Conservation (phyloP, 1,140 invertebrate species). For the Helicoverpa zea region DNA sequence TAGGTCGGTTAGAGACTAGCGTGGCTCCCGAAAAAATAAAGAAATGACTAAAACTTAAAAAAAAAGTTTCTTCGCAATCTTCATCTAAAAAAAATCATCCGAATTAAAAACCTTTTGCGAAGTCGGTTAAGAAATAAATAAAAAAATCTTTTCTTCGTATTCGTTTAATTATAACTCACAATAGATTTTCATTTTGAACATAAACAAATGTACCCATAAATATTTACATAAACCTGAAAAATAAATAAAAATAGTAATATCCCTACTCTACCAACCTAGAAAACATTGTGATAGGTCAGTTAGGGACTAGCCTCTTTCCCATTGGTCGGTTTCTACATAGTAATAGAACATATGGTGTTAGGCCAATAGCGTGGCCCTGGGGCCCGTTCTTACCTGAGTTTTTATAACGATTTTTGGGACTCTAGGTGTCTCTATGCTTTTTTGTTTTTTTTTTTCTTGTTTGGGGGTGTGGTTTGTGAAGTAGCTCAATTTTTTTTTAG, state of each 20-base stretch:
- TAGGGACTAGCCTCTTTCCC: neutral
- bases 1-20: no score
- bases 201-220: no score
- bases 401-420: neutral
- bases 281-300: conserved; percentile 2
- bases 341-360: neutral
- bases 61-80: no score
- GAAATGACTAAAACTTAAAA: no score
- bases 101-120: no score
- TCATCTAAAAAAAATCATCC: no score
- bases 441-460: neutral
- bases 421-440: neutral
- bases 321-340: neutral
- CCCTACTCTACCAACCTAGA: neutral
- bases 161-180: no score
- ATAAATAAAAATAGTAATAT: neutral
- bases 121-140: no score
- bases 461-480: neutral
- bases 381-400: neutral
- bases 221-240: no score
- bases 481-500: neutral
- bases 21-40: no score
- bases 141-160: no score
- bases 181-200: no score
- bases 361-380: neutral